Percentiles rank a stretch among this genome's conserved stretches.
Conservation (phyloP, 2,113 vertebrate genomes). For the Nesoenas mayeri region DNA sequence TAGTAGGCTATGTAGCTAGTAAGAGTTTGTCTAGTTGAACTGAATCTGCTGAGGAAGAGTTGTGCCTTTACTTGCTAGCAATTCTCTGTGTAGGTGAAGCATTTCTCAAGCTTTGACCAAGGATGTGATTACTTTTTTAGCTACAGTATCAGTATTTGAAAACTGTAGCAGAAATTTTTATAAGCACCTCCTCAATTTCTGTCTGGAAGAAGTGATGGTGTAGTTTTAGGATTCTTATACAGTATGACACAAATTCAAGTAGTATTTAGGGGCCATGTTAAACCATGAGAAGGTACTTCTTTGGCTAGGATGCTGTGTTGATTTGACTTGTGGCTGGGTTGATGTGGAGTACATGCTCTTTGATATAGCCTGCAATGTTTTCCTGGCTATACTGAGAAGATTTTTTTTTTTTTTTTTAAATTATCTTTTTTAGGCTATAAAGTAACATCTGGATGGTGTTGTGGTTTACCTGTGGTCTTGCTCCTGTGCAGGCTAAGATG, state of each 20-base stretch:
- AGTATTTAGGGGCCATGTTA: background rate
- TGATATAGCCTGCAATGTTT: background rate
- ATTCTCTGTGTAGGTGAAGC: background rate
- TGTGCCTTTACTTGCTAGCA: background rate
- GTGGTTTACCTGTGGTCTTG: background rate
- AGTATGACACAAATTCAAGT: background rate
- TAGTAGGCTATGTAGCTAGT: background rate
- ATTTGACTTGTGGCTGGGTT: background rate
- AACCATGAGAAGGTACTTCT: background rate
- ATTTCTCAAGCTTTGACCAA: background rate
- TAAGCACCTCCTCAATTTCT: accelerated
- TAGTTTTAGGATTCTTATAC: background rate
- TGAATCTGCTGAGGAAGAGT: background rate
- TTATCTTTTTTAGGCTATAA: background rate
- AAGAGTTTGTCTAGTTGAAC: background rate
- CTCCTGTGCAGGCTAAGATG: background rate
- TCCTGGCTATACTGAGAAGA: background rate
- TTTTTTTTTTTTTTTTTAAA: background rate
- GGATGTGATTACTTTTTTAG: background rate
- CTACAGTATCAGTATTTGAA: background rate
- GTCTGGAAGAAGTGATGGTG: background rate
- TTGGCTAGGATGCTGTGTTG: background rate
- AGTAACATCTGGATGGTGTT: background rate
- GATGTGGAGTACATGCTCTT: background rate
- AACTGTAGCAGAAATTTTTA: background rate